Evolutionary conservation across 1,140 invertebrate species (phyloP), one percentile per base, ranked within the genome.

Genomic region (Dreissena polymorpha): DNA sequence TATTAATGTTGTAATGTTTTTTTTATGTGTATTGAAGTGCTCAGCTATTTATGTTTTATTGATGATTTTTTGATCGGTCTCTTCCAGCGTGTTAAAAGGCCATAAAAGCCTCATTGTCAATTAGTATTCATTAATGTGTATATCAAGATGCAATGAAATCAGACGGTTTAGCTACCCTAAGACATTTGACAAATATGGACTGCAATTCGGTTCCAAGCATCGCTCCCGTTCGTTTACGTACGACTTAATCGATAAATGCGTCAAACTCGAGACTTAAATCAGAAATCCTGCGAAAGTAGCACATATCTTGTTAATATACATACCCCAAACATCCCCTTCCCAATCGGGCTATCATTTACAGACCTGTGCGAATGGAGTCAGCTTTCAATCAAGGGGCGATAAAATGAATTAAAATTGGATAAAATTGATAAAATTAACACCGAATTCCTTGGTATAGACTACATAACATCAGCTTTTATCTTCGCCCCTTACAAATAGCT

Each of bases 401-500:
- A 80, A 72, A 80, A 80, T 55, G 70, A 82, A 64, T 74, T 51
- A 25, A 68, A 50, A 67, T n/a, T 82, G 70, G 49, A 72, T 72
- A 74, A 82, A 73, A 71, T 73, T 65, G 79, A 82, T 82, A 82
- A 74, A 82, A 73, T 82, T 82, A 73, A 74, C 79, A 82, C 79
- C 79, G 68, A 68, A 29, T 82, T 72, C 79, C 63, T 55, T 25
- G 13, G 23, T 82, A 73, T 74, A 55, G 70, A 73, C 70, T 73
- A 72, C 39, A 23, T 49, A 50, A 55, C 14, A 57, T 82, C 63
- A 10, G 21, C 21, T 55, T 69, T 74, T 82, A 82, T 82, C 79
- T 55, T 21, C 5, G 7, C 14, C 2, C 60, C 64, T 71, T 82
- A 73, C 63, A 74, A 63, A 73, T 25, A 14, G 60, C 49, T 82